These are phyloP conservation scores for Melitaea cinxia DNA, from an alignment of 1,140 invertebrate species.

Conservation along the genomic window DNA sequence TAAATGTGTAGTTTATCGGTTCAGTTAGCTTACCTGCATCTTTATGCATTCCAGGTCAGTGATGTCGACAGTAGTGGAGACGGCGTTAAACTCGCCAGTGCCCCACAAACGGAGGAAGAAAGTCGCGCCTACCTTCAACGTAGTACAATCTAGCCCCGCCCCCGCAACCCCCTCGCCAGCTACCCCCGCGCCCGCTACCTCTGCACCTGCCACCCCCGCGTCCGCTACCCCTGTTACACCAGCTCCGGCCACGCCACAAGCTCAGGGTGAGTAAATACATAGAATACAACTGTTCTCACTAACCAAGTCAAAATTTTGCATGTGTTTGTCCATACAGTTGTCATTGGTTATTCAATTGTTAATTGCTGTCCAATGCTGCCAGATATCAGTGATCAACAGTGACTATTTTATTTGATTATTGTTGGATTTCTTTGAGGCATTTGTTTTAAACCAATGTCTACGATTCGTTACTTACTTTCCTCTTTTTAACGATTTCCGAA, in stretches of 20 bases:
- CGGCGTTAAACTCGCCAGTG: conserved; percentile 48
- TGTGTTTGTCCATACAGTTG: no score
- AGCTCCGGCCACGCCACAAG: conserved; percentile 4
- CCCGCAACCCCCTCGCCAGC: conserved; percentile 25
- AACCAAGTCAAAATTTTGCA: no score
- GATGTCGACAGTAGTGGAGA: conserved; percentile 12
- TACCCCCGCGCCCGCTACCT: conserved; percentile 23
- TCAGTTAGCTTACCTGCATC: background rate
- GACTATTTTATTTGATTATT: no score
- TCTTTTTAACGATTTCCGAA: no score
- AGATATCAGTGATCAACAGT: no score
- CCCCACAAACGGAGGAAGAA: conserved; percentile 65
- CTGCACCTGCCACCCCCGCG: conserved; percentile 33
- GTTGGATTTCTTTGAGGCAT: no score
- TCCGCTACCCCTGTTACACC: conserved; percentile 31
- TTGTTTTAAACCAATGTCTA: no score
- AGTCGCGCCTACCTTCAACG: conserved; percentile 18
- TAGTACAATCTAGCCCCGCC: conserved; percentile 21
- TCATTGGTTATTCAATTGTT: no score
- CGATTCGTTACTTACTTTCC: no score
- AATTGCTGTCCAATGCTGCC: no score
- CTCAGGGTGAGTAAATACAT: conserved; percentile 13
- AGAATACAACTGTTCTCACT: no score
- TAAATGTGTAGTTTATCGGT: no score
- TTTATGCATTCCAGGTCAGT: conserved; percentile 2